Percentiles rank a stretch among this genome's conserved stretches.
phyloP scores from a whole-genome alignment of 2,797 vertebrate genomes.

The Hafferia zeledoni region DNA sequence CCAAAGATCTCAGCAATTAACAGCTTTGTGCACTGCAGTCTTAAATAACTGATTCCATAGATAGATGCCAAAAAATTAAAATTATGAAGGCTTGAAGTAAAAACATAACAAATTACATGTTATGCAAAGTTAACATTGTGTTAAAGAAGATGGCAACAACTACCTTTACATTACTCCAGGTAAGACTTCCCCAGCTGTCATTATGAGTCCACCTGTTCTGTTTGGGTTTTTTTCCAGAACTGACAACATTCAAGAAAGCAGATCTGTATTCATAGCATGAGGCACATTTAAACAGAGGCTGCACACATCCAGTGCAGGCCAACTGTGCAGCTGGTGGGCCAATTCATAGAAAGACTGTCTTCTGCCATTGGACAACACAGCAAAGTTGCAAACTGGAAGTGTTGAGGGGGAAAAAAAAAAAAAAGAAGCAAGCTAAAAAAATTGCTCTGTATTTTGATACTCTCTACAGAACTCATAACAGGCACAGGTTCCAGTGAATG shows the following conservation, averaged over 20 bases:
- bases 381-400: neutral
- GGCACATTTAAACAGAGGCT: neutral
- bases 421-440: neutral
- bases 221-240: neutral
- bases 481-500: neutral
- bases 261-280: neutral
- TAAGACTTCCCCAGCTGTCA: neutral
- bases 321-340: neutral
- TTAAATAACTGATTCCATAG: neutral
- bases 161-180: neutral
- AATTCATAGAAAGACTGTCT: neutral
- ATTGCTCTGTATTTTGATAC: neutral
- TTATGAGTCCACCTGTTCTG: neutral
- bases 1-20: conserved; percentile 7
- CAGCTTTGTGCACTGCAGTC: neutral
- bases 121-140: neutral
- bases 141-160: neutral
- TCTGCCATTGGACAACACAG: neutral
- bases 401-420: neutral
- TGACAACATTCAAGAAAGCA: neutral
- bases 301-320: neutral
- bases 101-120: neutral
- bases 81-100: neutral
- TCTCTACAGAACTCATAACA: neutral
- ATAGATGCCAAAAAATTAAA: neutral